These are phyloP conservation scores for Poecilia velifera DNA, from an alignment of 2,797 vertebrate genomes.

Conservation along the genomic window DNA sequence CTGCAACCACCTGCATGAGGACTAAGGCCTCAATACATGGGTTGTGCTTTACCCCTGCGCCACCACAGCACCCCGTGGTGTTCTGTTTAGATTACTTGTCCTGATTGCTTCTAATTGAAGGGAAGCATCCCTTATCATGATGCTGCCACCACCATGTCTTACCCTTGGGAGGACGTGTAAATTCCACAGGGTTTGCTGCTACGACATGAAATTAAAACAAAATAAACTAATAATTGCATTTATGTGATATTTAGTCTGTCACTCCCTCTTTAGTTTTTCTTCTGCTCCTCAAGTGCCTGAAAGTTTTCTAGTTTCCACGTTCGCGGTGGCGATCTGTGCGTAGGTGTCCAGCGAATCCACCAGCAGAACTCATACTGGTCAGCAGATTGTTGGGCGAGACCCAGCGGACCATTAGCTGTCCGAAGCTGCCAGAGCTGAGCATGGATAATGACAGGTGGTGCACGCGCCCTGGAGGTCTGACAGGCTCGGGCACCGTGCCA, in stretches of 20 bases:
- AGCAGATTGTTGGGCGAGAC: constrained; percentile 78
- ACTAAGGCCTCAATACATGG: no score
- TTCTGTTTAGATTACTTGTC: not conserved
- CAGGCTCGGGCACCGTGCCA: constrained; percentile 75
- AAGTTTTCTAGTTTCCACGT: not conserved
- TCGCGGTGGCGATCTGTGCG: constrained; percentile 3
- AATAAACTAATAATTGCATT: not conserved
- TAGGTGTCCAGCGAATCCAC: constrained; percentile 35
- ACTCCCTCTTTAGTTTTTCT: not conserved
- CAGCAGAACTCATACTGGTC: constrained; percentile 67
- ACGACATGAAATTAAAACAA: not conserved
- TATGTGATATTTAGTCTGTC: not conserved
- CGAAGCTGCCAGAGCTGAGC: constrained; percentile 64
- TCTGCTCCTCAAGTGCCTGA: not conserved
- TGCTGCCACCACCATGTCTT: not conserved
- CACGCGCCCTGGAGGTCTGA: constrained; percentile 73
- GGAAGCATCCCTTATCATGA: not conserved
- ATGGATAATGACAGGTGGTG: constrained; percentile 80
- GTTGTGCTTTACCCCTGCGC: no score
- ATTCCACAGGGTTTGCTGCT: not conserved
- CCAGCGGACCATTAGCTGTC: constrained; percentile 74
- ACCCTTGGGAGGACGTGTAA: no score
- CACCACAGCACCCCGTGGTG: no score
- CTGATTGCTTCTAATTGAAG: not conserved
- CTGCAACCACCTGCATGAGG: no score